Percentiles rank a stretch among this genome's conserved stretches.
phyloP scores from a whole-genome alignment of 2,113 vertebrate species.

The Nyctereutes procyonoides region DNA sequence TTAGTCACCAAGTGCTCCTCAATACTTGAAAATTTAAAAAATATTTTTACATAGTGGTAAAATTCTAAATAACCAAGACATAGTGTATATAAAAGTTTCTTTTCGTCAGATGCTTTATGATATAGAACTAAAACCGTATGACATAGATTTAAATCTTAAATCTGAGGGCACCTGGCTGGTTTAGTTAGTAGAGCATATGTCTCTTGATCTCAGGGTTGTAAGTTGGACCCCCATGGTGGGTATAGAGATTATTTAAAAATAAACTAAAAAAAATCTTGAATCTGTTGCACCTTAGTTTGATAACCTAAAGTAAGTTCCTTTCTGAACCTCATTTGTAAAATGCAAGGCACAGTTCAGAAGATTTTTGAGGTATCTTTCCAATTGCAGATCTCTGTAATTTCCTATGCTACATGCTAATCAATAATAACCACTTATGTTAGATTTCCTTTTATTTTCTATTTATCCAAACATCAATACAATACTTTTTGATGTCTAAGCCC shows the following conservation, averaged over 20 bases:
- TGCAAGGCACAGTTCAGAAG: not conserved
- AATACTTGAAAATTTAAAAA: not conserved
- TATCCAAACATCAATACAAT: not conserved
- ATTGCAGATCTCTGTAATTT: not conserved
- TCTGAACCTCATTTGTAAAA: constrained; percentile 16
- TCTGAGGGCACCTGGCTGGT: not conserved
- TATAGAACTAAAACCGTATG: not conserved
- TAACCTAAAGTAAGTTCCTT: not conserved
- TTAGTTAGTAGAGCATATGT: not conserved
- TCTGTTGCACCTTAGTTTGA: not conserved
- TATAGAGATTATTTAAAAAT: not conserved
- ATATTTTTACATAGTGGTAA: not conserved
- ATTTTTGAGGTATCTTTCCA: not conserved
- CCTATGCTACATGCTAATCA: not conserved
- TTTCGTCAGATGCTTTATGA: not conserved
- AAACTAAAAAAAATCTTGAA: not conserved
- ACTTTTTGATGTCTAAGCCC: not conserved
- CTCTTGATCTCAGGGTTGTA: not conserved
- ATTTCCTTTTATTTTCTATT: not conserved
- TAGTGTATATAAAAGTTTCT: not conserved
- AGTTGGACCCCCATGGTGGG: not conserved
- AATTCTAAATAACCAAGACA: constrained; percentile 11
- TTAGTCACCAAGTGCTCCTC: not conserved
- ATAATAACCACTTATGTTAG: not conserved
- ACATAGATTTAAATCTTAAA: not conserved